Conservation (phyloP, 2,113 vertebrate genomes). For the Anoura caudifer region DNA sequence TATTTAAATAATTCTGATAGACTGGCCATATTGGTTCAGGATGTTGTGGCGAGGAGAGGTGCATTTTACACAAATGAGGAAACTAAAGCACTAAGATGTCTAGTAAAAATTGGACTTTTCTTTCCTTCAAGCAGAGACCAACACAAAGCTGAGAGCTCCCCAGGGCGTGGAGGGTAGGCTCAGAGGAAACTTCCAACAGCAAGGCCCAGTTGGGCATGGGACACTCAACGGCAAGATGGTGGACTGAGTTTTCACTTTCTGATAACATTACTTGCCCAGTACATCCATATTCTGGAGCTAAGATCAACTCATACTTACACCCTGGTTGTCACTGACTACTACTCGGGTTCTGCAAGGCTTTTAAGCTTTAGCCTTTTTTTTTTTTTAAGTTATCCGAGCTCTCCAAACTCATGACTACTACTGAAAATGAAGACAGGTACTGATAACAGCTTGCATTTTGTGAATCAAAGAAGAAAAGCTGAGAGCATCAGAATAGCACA, state of each 20-base stretch:
- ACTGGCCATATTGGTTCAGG: neutral
- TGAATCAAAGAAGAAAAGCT: conserved; percentile 28
- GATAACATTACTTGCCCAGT: neutral
- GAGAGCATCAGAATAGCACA: neutral
- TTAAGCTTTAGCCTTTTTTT: neutral
- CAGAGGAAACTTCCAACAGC: neutral
- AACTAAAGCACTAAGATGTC: neutral
- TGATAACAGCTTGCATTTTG: neutral
- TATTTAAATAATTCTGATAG: neutral
- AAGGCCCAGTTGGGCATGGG: neutral
- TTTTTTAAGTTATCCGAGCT: neutral
- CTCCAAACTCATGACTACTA: neutral
- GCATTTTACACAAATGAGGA: neutral
- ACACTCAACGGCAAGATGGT: neutral
- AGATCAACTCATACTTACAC: neutral
- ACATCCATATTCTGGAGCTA: neutral
- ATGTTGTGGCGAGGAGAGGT: neutral
- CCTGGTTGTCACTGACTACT: neutral
- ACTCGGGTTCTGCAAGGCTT: neutral
- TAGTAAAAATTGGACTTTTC: neutral
- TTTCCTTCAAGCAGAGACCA: neutral
- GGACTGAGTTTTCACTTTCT: neutral
- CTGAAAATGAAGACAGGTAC: neutral
- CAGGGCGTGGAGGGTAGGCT: rapidly evolving
- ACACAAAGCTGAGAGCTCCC: neutral